Evolutionary conservation across 1,140 invertebrate species (phyloP), one percentile per base, ranked within the genome.

Genomic region (Heliconius hermathena): DNA sequence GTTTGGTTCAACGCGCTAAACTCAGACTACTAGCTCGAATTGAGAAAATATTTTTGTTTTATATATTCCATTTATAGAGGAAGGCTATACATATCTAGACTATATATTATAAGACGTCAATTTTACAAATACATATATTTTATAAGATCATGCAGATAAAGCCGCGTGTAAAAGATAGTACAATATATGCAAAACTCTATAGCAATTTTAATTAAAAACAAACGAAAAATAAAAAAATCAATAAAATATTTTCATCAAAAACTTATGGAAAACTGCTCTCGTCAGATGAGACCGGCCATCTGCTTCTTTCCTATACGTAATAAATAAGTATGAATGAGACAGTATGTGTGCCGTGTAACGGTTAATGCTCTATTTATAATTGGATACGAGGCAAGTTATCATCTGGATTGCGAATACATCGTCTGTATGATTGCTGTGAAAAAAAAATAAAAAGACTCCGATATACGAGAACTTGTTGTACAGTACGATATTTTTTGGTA

Each of bases 341-440:
- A 33, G 36, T 41, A 76, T 36, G 60, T 76, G 57, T 66, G 57
- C 54, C 57, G 74, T 33, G 36, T 76, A 76, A 91, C 84, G 85
- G 74, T 77, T 77, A 70, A 73, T 36, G 71, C 36, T 82, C 84
- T 91, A 87, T 89, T 88, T 89, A 91, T 91, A 90, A 90, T 87
- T 90, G 84, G 85, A 83, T 79, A 75, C 77, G 80, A 83, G 57
- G 83, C 81, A 73, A 82, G 77, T 84, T 77, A 82, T 78, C 74
- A 79, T 81, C 75, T 81, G 74, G 73, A 70, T 74, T 73, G 80
- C 71, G 66, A 81, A 81, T 81, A 71, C 77, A 38, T 81, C 49
- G 71, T 73, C 33, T 76, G 75, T 70, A 20, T 76, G 75, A 41
- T 41, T 72, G 60, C 60, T 72, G 16, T 41, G 8, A n/a, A 72